Base-by-base conservation (phyloP, 1,140 invertebrate genomes). In the Babylonia areolata region DNA sequence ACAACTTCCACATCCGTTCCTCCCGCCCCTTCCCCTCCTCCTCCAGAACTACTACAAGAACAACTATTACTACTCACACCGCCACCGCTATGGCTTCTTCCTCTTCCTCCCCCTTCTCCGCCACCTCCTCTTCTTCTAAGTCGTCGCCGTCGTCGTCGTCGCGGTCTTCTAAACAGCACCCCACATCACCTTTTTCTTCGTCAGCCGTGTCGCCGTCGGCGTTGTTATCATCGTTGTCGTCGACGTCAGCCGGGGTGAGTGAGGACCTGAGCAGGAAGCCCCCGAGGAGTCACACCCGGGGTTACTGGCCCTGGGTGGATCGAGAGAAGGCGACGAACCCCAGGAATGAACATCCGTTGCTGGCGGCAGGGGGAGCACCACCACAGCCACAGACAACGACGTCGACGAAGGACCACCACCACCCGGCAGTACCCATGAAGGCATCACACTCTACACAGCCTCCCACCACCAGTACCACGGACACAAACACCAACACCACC, bases 1-100 rank as follows among this genome's bases (percentile, higher is more conserved):
- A 75, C 37, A 37, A 75, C 0, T 51, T 40, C 23, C 64, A 79
- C 78, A 28, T 80, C 51, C 69, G 33, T 6, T 40, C 54, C 58
- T 69, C 33, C 23, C 28, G 42, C 9, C 37, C 64, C 33, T 42
- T 28, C 31, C 39, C 75, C 31, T 35, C 78, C 73, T 64, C 42
- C 20, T 64, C 15, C 86, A 85, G 84, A 83, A 85, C 28, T 85
- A 86, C 73, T 85, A 84, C n/a, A 81, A 86, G 42, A 84, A 84
- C 6, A 83, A 86, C 2, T 87, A 84, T 17, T 35, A 0, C 71
- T 35, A 35, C 33, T 20, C 20, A n/a, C 23, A 35, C 71, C 23
- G 9, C 71, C 6, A 15, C 35, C 33, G 6, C 71, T 33, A 5
- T 33, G 9, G 35, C 71, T 6, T 35, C 71, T 9, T 35, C 33